A percentile compares a stretch with the other conserved stretches of the same genome.
phyloP scores from a whole-genome alignment of 2,888 invertebrate species.

The Poecilobothrus nobilitatus region DNA sequence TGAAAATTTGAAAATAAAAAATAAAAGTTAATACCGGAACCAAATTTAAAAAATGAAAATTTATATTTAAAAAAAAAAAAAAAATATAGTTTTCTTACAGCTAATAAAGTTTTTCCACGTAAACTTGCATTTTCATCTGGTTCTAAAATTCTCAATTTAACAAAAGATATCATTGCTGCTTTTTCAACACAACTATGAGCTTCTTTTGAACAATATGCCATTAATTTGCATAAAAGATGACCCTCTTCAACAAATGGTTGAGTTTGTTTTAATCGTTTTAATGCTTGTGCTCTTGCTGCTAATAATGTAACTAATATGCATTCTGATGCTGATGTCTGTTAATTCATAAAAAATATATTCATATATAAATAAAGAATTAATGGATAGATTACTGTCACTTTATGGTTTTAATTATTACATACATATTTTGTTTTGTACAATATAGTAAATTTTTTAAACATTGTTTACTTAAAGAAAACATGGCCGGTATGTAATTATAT shows the following conservation, averaged over 20 bases:
- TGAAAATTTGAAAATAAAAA: no score
- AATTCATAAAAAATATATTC: slow-evolving; percentile 7
- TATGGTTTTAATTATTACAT: no score
- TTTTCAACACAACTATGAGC: slow-evolving; percentile 90
- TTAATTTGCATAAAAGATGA: slow-evolving; percentile 78
- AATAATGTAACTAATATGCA: slow-evolving; percentile 87
- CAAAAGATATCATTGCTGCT: slow-evolving; percentile 89
- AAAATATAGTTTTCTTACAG: slow-evolving; percentile 47
- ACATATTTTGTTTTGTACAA: no score
- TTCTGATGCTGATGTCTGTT: slow-evolving; percentile 89
- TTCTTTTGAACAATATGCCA: slow-evolving; percentile 86
- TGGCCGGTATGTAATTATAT: no score
- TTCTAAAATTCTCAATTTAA: slow-evolving; percentile 79
- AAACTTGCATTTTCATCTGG: slow-evolving; percentile 76
- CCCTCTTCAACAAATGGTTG: slow-evolving; percentile 86
- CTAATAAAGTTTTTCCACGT: slow-evolving; percentile 67
- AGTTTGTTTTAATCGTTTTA: slow-evolving; percentile 73
- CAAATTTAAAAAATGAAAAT: background rate
- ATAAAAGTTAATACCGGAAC: no score
- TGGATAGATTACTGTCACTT: no score
- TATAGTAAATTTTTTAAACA: no score
- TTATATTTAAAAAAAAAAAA: no score
- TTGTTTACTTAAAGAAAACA: no score
- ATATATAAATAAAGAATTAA: background rate
- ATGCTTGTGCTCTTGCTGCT: slow-evolving; percentile 82